Evolutionary conservation across 2,888 invertebrate species (phyloP).

Genomic region (Campoplex capitator): DNA sequence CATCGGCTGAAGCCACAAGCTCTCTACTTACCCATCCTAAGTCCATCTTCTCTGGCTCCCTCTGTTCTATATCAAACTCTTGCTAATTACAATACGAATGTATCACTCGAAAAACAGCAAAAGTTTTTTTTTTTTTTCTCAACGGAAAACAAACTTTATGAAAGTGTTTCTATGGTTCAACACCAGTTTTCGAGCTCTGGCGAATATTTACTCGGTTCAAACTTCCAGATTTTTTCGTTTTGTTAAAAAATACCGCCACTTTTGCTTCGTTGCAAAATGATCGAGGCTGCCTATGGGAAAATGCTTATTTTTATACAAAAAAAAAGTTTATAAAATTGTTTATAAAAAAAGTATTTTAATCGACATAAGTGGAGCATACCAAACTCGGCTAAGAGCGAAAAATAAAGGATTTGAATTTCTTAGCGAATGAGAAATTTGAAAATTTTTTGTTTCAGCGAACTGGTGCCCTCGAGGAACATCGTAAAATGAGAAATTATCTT

Average conservation of each 20-base stretch:
- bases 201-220: background rate
- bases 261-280: too few species aligned
- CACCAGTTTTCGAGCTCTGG: background rate
- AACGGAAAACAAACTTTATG: background rate
- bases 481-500: slow-evolving; percentile 91
- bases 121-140: background rate
- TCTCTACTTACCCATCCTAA: slow-evolving; percentile 14
- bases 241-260: background rate
- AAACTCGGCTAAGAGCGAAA: background rate
- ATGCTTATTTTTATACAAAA: too few species aligned
- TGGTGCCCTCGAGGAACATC: slow-evolving; percentile 89
- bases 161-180: background rate
- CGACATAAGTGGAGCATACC: background rate
- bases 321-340: background rate
- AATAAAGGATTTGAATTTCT: background rate
- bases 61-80: background rate
- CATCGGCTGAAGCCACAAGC: slow-evolving; percentile 8
- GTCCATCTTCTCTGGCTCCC: slow-evolving; percentile 4
- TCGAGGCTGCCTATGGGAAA: background rate
- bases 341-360: background rate
- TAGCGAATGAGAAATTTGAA: background rate
- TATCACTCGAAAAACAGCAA: slow-evolving; percentile 20
- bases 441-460: slow-evolving; percentile 81
- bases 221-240: background rate
- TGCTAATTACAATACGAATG: slow-evolving; percentile 44